phyloP scores from a whole-genome alignment of 1,140 invertebrate species.

The Formica exsecta region DNA sequence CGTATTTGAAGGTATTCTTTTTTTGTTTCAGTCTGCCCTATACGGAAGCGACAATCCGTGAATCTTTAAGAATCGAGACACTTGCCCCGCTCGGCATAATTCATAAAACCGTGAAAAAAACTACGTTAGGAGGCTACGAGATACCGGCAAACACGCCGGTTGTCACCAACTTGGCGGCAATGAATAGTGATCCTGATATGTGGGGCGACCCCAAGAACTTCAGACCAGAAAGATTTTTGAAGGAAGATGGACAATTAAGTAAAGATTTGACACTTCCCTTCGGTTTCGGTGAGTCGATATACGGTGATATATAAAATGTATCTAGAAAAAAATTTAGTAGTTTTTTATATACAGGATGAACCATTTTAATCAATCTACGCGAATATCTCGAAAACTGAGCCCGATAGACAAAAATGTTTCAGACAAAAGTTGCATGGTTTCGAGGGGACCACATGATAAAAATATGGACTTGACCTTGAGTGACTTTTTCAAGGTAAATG shows the following conservation, averaged over 20 bases:
- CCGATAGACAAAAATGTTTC: no score
- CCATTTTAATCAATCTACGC: no score
- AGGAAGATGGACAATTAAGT: conserved; percentile 81
- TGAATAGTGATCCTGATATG: conserved; percentile 87
- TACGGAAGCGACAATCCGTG: conserved; percentile 88
- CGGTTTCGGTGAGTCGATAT: conserved; percentile 86
- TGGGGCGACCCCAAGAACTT: conserved; percentile 92
- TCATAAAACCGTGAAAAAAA: conserved; percentile 84
- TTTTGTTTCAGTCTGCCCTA: conserved; percentile 86
- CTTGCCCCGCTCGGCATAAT: conserved; percentile 87
- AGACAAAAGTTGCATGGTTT: no score
- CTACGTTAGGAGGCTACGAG: conserved; percentile 85
- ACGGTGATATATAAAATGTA: not conserved
- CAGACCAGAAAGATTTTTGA: conserved; percentile 89
- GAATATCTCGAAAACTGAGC: no score
- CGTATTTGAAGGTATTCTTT: not conserved
- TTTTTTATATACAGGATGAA: not conserved
- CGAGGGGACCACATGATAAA: no score
- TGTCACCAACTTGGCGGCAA: conserved; percentile 85
- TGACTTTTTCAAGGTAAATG: no score
- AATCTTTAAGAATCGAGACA: conserved; percentile 87
- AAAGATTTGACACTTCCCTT: conserved; percentile 87
- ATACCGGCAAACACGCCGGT: conserved; percentile 87
- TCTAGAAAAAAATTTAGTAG: conserved; percentile 1
- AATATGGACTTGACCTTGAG: no score